phyloP scores from a whole-genome alignment of 2,797 vertebrate genomes.

The Champsocephalus gunnari region DNA sequence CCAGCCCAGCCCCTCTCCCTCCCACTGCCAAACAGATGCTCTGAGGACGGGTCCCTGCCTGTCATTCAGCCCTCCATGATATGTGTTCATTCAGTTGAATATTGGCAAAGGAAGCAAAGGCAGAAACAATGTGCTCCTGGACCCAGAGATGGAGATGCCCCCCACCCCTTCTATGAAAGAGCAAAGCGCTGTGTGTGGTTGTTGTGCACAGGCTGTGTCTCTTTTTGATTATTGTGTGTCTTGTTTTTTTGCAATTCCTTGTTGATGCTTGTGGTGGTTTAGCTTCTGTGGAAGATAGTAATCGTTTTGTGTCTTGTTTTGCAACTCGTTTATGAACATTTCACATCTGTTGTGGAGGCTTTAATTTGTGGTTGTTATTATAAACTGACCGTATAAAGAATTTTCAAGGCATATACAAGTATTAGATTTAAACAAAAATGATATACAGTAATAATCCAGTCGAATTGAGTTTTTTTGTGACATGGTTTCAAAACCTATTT shows the following conservation, averaged over 20 bases:
- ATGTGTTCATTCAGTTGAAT: slow-evolving; percentile 46
- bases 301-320: background rate
- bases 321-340: background rate
- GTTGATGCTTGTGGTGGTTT: background rate
- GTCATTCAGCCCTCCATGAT: slow-evolving; percentile 49
- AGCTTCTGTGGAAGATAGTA: too few species aligned
- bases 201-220: background rate
- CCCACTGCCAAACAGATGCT: slow-evolving; percentile 61
- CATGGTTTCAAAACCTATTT: too few species aligned
- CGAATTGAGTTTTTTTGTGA: too few species aligned
- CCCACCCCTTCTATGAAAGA: background rate
- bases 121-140: background rate
- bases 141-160: background rate
- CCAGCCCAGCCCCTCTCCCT: slow-evolving; percentile 34
- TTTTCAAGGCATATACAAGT: background rate
- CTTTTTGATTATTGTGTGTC: background rate
- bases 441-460: too few species aligned
- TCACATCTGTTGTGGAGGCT: too few species aligned
- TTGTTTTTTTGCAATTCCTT: background rate
- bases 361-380: background rate
- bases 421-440: background rate
- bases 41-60: slow-evolving; percentile 44
- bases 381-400: too few species aligned
- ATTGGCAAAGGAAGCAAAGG: slow-evolving; percentile 6
- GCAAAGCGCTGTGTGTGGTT: background rate